These are phyloP conservation scores for Calephelis nemesis DNA, from an alignment of 1,140 invertebrate genomes.

Conservation along the genomic window DNA sequence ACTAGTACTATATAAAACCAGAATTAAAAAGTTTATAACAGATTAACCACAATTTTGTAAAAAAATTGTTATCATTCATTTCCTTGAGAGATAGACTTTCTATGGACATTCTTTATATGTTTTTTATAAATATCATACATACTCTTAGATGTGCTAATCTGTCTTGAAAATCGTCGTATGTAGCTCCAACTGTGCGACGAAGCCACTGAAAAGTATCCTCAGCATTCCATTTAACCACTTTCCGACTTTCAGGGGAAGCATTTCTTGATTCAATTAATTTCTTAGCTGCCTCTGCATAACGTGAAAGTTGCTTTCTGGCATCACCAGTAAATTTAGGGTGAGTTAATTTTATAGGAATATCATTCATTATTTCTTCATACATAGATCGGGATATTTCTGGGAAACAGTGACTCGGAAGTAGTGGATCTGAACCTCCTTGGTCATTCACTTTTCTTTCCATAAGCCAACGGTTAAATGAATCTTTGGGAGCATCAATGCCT, in stretches of 20 bases:
- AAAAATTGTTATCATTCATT: too few species aligned
- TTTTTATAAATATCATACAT: constrained; percentile 34
- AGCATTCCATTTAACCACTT: constrained; percentile 99
- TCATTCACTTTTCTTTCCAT: constrained; percentile 97
- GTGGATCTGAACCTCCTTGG: constrained; percentile 89
- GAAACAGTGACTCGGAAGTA: constrained; percentile 94
- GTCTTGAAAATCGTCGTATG: constrained; percentile 97
- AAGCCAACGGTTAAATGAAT: constrained; percentile 97
- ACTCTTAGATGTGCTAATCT: constrained; percentile 85
- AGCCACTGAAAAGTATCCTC: constrained; percentile 98
- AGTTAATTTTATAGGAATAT: constrained; percentile 97
- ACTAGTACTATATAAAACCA: too few species aligned
- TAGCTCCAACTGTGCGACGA: constrained; percentile 94
- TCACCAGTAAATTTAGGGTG: constrained; percentile 97
- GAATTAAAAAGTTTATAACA: too few species aligned
- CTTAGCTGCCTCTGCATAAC: constrained; percentile 97
- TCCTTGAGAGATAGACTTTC: too few species aligned
- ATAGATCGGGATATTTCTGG: constrained; percentile 96
- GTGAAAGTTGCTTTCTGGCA: constrained; percentile 96
- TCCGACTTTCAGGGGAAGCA: constrained; percentile 95
- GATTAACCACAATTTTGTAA: too few species aligned
- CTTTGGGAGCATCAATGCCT: constrained; percentile 96
- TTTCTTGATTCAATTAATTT: constrained; percentile 97
- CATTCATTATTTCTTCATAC: constrained; percentile 99
- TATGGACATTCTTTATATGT: too few species aligned